These are phyloP conservation scores for Catocala fraxini DNA, from an alignment of 2,888 invertebrate species.

Conservation along the genomic window DNA sequence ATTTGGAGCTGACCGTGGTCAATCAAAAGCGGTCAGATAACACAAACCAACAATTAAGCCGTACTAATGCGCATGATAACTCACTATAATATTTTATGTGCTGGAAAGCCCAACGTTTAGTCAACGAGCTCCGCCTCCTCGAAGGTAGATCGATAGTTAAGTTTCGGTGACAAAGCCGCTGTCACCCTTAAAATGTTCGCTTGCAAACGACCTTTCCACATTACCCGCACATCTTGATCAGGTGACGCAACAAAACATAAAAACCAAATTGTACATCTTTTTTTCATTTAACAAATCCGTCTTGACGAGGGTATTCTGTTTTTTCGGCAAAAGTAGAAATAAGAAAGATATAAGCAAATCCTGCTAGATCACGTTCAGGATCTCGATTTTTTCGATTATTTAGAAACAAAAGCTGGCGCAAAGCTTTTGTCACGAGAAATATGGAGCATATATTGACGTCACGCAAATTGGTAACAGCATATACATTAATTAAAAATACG, in stretches of 20 bases:
- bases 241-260: slow-evolving; percentile 80
- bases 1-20: background rate
- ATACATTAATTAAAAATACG: slow-evolving; percentile 47
- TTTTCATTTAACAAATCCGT: slow-evolving; percentile 84
- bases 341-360: slow-evolving; percentile 80
- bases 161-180: slow-evolving; percentile 34
- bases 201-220: slow-evolving; percentile 56
- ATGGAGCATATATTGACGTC: slow-evolving; percentile 41
- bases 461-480: slow-evolving; percentile 32
- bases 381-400: slow-evolving; percentile 70
- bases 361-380: slow-evolving; percentile 75
- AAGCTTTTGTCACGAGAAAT: slow-evolving; percentile 50
- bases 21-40: slow-evolving; percentile 14
- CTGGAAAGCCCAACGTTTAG: background rate
- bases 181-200: slow-evolving; percentile 40
- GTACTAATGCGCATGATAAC: background rate
- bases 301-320: slow-evolving; percentile 82
- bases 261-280: slow-evolving; percentile 82
- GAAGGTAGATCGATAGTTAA: slow-evolving; percentile 40
- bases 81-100: background rate
- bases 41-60: background rate
- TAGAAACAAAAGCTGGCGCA: slow-evolving; percentile 49
- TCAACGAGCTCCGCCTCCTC: slow-evolving; percentile 18
- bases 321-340: slow-evolving; percentile 75
- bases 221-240: slow-evolving; percentile 72